Evolutionary conservation across 2,797 vertebrate species (phyloP), one percentile per base, ranked within the genome.

Genomic region (Peromyscus nudipes): DNA sequence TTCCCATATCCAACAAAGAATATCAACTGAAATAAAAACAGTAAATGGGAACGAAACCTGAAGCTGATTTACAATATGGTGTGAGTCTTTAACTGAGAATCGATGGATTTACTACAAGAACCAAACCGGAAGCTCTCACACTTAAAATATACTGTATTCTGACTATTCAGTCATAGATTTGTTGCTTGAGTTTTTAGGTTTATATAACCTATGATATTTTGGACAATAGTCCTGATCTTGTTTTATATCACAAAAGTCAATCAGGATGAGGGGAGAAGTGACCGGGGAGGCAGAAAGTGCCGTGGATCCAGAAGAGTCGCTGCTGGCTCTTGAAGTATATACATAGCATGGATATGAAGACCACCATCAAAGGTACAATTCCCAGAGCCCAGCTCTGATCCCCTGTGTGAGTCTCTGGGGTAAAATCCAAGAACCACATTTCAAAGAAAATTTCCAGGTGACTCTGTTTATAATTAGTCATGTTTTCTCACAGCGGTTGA

Each of bases 121-220:
- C 2, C 34, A 40, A 93, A 65, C 5, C 95, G 43, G 9, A 94
- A 73, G 0, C n/a, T 67, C 3, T 12, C 67, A 83, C 57, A 25
- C 77, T 90, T 85, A 91, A 93, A 89, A 77, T 13, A 88, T 75
- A 19, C n/a, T 40, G 27, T 49, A 89, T 86, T 89, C 40, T 86
- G n/a, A 71, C 73, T 88, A 87, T 87, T 81, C 27, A 49, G 81
- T 94, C 73, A 46, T 40, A 92, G 46, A 9, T 87, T 31, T 77
- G 16, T 40, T 96, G 52, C 13, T 79, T 73, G 40, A 31, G 31
- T 31, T 85, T 96, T 96, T 81, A 71, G 80, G 93, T 73, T 94
- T 87, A 80, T 1, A 85, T 71, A 92, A 86, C 46, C 11, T 34
- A 90, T 6, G 17, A 62, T 86, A 34, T 91, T 82, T 55, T 64